Evolutionary conservation across 2,113 vertebrate genomes (phyloP).

Genomic region (Hippoglossus stenolepis): DNA sequence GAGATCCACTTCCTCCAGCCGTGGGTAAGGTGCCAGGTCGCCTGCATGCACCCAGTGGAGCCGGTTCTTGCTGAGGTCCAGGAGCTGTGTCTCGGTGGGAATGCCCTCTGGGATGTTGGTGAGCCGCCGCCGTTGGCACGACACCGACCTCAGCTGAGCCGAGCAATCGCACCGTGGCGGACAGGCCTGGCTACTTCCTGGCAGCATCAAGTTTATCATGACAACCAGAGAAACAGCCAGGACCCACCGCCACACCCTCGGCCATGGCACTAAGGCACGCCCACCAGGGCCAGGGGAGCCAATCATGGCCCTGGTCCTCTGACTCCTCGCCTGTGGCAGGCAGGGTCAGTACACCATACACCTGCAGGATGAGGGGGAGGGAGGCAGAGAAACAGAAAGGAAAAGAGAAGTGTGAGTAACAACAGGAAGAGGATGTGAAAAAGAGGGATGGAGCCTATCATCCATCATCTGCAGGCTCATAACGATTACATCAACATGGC

Average conservation of each 20-base stretch:
- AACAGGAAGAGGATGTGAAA: background rate
- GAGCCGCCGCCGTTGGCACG: conserved; percentile 90
- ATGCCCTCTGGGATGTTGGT: conserved; percentile 94
- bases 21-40: conserved; percentile 89
- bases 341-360: conserved; percentile 82
- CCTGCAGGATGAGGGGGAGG: conserved; percentile 76
- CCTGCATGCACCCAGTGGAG: conserved; percentile 93
- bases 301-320: conserved; percentile 81
- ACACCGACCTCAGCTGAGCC: conserved; percentile 87
- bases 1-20: conserved; percentile 94
- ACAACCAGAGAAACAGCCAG: conserved; percentile 68
- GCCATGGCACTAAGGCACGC: conserved; percentile 81
- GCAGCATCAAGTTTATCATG: conserved; percentile 73
- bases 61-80: conserved; percentile 96
- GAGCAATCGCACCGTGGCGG: conserved; percentile 94
- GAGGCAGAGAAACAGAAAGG: background rate
- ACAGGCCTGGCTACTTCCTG: conserved; percentile 80
- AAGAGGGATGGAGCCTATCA: conserved; percentile 5
- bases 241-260: conserved; percentile 76
- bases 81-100: conserved; percentile 90
- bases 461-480: conserved; percentile 38
- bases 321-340: conserved; percentile 81
- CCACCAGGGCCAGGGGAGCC: conserved; percentile 80
- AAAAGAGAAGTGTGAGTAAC: conserved; percentile 3
- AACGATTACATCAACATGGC: conserved; percentile 33